Conservation (phyloP, 1,140 invertebrate species). For the Euborellia annulipes region DNA sequence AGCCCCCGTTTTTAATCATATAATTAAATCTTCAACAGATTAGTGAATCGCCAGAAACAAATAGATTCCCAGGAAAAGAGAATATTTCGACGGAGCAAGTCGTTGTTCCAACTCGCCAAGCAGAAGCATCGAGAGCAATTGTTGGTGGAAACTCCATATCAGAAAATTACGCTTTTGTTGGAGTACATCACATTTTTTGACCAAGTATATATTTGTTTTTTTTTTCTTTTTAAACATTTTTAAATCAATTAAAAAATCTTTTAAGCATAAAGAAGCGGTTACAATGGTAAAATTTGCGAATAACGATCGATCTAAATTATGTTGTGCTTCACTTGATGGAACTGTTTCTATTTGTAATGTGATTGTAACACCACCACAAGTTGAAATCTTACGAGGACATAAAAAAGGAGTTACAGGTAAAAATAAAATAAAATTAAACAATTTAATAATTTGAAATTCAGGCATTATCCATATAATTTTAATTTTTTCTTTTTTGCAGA, state of each 20-base stretch:
- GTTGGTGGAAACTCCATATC: constrained; percentile 46
- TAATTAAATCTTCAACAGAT: constrained; percentile 25
- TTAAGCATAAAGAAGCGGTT: constrained; percentile 55
- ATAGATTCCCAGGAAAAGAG: not conserved
- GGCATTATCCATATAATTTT: not conserved
- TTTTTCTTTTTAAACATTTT: constrained; percentile 4
- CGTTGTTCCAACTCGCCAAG: constrained; percentile 29
- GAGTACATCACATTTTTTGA: constrained; percentile 80
- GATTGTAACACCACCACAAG: constrained; percentile 44
- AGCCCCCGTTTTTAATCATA: no score
- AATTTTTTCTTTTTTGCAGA: constrained; percentile 24
- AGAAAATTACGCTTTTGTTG: constrained; percentile 71
- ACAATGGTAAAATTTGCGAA: constrained; percentile 78
- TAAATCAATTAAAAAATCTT: constrained; percentile 16
- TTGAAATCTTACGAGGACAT: constrained; percentile 60
- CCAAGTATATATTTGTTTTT: constrained; percentile 30
- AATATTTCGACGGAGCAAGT: constrained; percentile 10
- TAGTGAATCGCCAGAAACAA: constrained; percentile 17
- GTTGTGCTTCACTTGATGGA: constrained; percentile 66
- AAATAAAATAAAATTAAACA: not conserved
- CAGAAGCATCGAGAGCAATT: constrained; percentile 36
- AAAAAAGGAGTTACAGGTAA: constrained; percentile 55
- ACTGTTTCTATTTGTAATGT: constrained; percentile 69
- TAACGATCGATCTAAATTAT: constrained; percentile 64
- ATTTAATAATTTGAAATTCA: not conserved